Evolutionary conservation across 2,797 vertebrate genomes (phyloP), one percentile per base, ranked within the genome.

Genomic region (Falco berigora): DNA sequence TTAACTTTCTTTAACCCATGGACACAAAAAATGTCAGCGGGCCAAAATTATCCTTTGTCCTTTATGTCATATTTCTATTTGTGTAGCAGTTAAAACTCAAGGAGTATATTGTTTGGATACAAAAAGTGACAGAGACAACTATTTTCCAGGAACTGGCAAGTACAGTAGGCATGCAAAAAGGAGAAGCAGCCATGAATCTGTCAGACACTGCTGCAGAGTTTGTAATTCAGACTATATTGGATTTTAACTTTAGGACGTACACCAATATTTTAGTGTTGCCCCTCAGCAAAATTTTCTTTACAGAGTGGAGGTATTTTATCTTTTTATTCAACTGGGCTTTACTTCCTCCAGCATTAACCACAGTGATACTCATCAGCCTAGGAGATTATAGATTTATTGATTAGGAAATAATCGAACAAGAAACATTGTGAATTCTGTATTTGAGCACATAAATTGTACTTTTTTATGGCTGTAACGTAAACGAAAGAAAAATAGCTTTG

Each of bases 1-100:
- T 97, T 98, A 98, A 96, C 95, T 97, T 97, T 87, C 93, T 95
- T 97, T 94, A 96, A 95, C 96, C 73, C 75, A 80, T 1, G 40
- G 88, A 97, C 95, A 86, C 61, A 36, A 96, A 93, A 96, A 95
- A 94, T 87, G 88, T 83, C 89, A 94, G 62, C 76, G 88, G 86
- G 94, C 94, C 94, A 94, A 96, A 96, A 96, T 88, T 96, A 95
- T 96, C 96, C 58, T 64, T 73, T 58, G 79, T 92, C 92, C 93
- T 89, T 93, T 90, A 77, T 87, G 95, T 96, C 97, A 86, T 94
- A 95, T 93, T 96, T 94, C 88, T 93, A 79, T 94, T 96, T 97
- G 84, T 66, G 96, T 88, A 97, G 92, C 84, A 52, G 47, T 64
- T 93, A 69, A 84, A 92, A 91, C 66, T 92, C 84, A 64, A 64